Evolutionary conservation across 1,140 invertebrate species (phyloP).

Genomic region (Pogonomyrmex californicus): DNA sequence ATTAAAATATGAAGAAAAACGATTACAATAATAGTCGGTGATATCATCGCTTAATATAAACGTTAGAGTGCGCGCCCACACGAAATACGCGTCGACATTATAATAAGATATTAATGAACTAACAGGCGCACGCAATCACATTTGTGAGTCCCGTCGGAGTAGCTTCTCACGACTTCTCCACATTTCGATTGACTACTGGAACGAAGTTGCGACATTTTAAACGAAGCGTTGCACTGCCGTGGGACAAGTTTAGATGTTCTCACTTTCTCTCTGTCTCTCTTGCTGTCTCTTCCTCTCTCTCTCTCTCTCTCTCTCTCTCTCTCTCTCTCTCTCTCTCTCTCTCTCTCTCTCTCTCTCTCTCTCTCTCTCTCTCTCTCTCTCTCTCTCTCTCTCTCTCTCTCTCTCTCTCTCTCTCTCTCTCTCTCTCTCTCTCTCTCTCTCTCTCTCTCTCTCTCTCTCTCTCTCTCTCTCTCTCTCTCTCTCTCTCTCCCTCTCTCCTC

Average conservation of each 20-base stretch:
- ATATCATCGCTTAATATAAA: slow-evolving; percentile 52
- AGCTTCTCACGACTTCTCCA: slow-evolving; percentile 27
- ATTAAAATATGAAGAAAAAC: slow-evolving; percentile 43
- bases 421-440: not conserved
- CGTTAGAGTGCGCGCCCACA: slow-evolving; percentile 41
- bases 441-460: not conserved
- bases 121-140: slow-evolving; percentile 15
- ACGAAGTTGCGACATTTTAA: slow-evolving; percentile 27
- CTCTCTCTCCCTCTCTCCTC: not conserved
- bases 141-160: not conserved
- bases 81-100: slow-evolving; percentile 20
- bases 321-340: not conserved
- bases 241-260: not conserved
- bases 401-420: too few relatives aligned
- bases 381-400: too few relatives aligned
- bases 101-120: slow-evolving; percentile 47
- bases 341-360: not conserved
- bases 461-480: not conserved
- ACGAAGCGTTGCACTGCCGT: slow-evolving; percentile 5
- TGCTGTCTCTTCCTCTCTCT: not conserved
- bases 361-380: not conserved
- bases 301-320: not conserved
- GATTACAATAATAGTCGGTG: slow-evolving; percentile 32
- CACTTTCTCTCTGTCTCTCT: not conserved
- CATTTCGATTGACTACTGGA: slow-evolving; percentile 43